Conservation (phyloP, 2,113 vertebrate genomes). For the Caranx ignobilis region DNA sequence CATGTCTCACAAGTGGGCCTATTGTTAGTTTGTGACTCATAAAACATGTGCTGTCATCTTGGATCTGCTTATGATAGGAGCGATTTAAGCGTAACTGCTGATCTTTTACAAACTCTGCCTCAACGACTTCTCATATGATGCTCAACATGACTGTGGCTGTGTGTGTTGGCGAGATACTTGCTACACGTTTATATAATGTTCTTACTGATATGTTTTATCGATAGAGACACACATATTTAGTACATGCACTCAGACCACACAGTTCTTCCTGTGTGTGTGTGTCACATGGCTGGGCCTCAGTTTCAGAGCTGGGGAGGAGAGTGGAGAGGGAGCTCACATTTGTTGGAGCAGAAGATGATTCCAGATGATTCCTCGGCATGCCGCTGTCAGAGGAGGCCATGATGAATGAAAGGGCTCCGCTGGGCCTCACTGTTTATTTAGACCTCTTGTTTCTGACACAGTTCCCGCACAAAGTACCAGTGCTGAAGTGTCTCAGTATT, state of each 20-base stretch:
- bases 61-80: constrained; percentile 71
- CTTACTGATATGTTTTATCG: constrained; percentile 49
- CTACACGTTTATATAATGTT: constrained; percentile 38
- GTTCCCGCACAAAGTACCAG: constrained; percentile 85
- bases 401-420: constrained; percentile 89
- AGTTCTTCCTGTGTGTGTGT: constrained; percentile 32
- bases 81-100: constrained; percentile 61
- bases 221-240: constrained; percentile 10
- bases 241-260: constrained; percentile 44
- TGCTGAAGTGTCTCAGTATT: constrained; percentile 87
- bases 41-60: constrained; percentile 68
- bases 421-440: constrained; percentile 88
- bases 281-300: constrained; percentile 44
- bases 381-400: constrained; percentile 82
- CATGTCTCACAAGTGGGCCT: constrained; percentile 78
- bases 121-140: constrained; percentile 49
- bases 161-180: constrained; percentile 19
- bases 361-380: constrained; percentile 77
- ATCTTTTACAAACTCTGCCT: constrained; percentile 71
- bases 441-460: constrained; percentile 90
- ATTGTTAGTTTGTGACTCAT: constrained; percentile 77
- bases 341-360: constrained; percentile 70
- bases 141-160: constrained; percentile 41
- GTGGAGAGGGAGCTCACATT: constrained; percentile 48
- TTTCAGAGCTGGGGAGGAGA: constrained; percentile 33